phyloP scores from a whole-genome alignment of 2,113 vertebrate species.

The Apistogramma diplotaenia region DNA sequence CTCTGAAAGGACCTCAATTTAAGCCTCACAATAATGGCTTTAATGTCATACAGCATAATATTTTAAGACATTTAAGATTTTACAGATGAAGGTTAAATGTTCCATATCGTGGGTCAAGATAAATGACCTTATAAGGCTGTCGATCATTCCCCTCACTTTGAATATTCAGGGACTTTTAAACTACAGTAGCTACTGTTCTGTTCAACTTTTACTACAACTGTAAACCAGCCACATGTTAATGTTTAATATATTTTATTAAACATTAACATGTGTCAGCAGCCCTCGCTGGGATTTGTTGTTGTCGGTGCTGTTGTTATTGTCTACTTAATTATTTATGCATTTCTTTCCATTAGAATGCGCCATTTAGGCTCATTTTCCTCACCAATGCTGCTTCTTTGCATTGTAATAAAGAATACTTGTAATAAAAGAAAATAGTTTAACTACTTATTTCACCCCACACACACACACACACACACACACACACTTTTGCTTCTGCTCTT shows the following conservation, averaged over 20 bases:
- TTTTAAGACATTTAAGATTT: too few species aligned
- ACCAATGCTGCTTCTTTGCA: neutral
- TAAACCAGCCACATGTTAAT: neutral
- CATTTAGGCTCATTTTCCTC: neutral
- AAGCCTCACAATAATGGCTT: too few species aligned
- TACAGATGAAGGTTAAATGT: too few species aligned
- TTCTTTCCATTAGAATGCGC: neutral
- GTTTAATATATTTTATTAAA: neutral
- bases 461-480: too few species aligned
- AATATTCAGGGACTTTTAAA: neutral
- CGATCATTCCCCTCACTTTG: too few species aligned
- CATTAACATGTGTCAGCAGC: neutral
- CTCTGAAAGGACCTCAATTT: too few species aligned
- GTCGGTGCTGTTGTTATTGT: neutral
- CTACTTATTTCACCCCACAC: too few species aligned
- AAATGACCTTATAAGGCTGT: too few species aligned
- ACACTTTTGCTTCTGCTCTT: neutral
- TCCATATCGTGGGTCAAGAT: too few species aligned
- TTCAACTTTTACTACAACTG: neutral
- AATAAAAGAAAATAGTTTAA: neutral
- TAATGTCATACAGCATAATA: too few species aligned
- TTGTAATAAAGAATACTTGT: neutral
- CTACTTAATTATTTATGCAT: neutral
- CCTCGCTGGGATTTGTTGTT: neutral
- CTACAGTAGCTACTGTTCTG: neutral